Base-by-base conservation (phyloP, 1,140 invertebrate genomes). In the Papilio polyxenes region DNA sequence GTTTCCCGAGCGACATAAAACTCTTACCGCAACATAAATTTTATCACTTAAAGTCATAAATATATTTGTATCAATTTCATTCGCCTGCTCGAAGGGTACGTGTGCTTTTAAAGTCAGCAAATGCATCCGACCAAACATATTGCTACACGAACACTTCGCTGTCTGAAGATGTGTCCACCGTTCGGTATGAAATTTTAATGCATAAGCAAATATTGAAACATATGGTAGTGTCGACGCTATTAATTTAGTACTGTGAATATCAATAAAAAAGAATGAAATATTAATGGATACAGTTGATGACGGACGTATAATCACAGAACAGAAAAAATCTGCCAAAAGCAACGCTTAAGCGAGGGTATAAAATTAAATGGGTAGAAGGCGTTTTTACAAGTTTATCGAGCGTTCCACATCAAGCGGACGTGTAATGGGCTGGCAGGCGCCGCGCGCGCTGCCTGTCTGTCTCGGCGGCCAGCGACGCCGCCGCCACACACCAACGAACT, bases 351-450 rank as follows among this genome's bases (percentile, higher is more conserved):
- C 91, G 88, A 89, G 90, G 91, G 86, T 92, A 93, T 93, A 93
- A 94, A 93, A 93, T 93, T 93, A 94, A 94, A 94, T 94, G 92
- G 90, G 89, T 94, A 93, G 92, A 92, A 94, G 91, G 91, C 92
- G 93, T 94, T 94, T 94, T 94, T 94, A 93, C 92, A 93, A 94
- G 92, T 94, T 94, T 94, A 94, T 94, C 92, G 93, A 94, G 93
- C 93, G 92, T 92, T 92, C 91, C 85, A 92, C 90, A 93, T 92
- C 89, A 90, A 89, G 89, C 90, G 92, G 92, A 93, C 93, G 89
- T 89, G 88, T 93, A 93, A 93, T 93, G 93, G 91, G 89, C 89
- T 89, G 85, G 84, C 86, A 92, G 93, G 93, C 92, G 92, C 92
- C 92, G 90, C 89, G 88, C 89, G 86, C 91, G 91, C 91, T 93